A percentile compares a stretch with the other conserved stretches of the same genome.
These are phyloP conservation scores for Anguilla marmorata DNA, from an alignment of 2,797 vertebrate species.

Conservation along the genomic window DNA sequence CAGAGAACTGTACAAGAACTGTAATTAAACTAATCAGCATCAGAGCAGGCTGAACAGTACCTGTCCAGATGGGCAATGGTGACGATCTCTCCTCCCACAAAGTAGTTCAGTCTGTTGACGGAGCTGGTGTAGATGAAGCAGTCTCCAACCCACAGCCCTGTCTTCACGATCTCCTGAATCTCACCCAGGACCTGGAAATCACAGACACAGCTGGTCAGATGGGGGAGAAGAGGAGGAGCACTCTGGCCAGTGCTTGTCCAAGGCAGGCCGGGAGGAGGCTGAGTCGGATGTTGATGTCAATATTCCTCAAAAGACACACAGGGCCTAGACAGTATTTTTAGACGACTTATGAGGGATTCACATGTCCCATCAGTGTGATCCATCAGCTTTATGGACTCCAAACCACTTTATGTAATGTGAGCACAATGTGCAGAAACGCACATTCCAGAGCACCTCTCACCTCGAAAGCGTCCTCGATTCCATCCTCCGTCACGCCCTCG, in stretches of 20 bases:
- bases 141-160: conserved; percentile 96
- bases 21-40: not conserved
- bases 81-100: conserved; percentile 97
- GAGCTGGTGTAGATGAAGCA: conserved; percentile 99
- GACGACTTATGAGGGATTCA: too few relatives aligned
- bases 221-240: not conserved
- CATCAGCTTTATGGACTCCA: too few relatives aligned
- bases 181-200: conserved; percentile 89
- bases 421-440: too few relatives aligned
- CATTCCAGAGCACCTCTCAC: conserved; percentile 57
- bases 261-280: not conserved
- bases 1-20: not conserved
- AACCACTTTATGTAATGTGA: too few relatives aligned
- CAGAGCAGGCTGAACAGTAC: conserved; percentile 59
- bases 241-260: not conserved
- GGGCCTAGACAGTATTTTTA: too few relatives aligned
- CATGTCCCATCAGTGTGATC: too few relatives aligned
- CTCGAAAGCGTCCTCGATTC: conserved; percentile 98
- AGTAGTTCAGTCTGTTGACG: conserved; percentile 98
- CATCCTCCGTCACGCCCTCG: conserved; percentile 95
- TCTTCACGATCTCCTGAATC: conserved; percentile 98
- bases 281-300: not conserved
- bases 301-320: not conserved
- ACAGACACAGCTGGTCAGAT: not conserved
- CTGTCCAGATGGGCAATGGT: conserved; percentile 98